Percentiles rank a stretch among this genome's conserved stretches.
Conservation (phyloP, 2,888 invertebrate species). For the Auanema freiburgensis region DNA sequence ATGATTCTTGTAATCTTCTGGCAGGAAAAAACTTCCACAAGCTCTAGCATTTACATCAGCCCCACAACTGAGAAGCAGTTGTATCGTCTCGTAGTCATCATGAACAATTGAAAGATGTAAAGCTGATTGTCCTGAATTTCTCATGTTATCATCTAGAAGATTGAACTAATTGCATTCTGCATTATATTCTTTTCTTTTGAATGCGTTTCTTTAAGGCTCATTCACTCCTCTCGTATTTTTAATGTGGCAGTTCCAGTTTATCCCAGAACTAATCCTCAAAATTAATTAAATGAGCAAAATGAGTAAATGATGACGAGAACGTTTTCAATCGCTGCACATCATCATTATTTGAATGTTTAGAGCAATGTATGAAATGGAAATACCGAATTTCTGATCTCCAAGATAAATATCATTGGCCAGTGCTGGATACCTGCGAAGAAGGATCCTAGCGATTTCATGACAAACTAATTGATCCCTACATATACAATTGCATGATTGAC, state of each 20-base stretch:
- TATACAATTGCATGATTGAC: background rate
- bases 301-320: background rate
- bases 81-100: slow-evolving; percentile 90
- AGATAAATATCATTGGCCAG: slow-evolving; percentile 90
- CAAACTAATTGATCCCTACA: slow-evolving; percentile 44
- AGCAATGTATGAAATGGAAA: slow-evolving; percentile 23
- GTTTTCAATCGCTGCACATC: background rate
- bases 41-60: slow-evolving; percentile 90
- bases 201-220: slow-evolving; percentile 1
- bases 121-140: slow-evolving; percentile 79
- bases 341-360: background rate
- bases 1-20: slow-evolving; percentile 84
- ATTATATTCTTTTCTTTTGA: background rate
- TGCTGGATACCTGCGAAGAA: slow-evolving; percentile 72
- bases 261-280: background rate
- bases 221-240: slow-evolving; percentile 5
- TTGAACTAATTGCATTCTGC: too few species aligned
- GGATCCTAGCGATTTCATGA: slow-evolving; percentile 76
- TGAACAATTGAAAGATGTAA: slow-evolving; percentile 94
- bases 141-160: too few species aligned
- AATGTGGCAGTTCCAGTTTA: background rate
- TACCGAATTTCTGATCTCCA: slow-evolving; percentile 92
- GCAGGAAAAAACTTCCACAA: slow-evolving; percentile 90
- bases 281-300: slow-evolving; percentile 9
- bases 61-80: slow-evolving; percentile 79